Conservation (phyloP, 2,888 invertebrate species). For the Temnothorax unifasciatus region DNA sequence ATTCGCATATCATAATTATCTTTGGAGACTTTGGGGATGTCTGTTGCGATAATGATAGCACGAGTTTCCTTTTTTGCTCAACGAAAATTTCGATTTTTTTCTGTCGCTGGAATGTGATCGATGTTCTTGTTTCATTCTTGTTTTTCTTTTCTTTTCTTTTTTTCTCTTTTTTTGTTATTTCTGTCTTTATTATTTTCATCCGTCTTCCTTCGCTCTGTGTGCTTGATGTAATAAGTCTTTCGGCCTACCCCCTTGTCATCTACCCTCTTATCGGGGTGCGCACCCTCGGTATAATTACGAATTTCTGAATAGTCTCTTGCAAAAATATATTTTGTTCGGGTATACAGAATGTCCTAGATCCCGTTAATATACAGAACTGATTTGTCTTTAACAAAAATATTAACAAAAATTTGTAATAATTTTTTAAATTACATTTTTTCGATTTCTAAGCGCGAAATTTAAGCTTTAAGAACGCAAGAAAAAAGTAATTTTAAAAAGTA, state of each 20-base stretch:
- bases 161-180: neutral
- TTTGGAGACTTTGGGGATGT: conserved; percentile 4
- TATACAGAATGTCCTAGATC: conserved; percentile 1
- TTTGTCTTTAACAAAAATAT: neutral
- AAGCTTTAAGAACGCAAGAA: too few species aligned
- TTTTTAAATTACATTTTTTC: too few species aligned
- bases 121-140: conserved; percentile 49
- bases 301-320: conserved; percentile 70
- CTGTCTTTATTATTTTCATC: conserved; percentile 20
- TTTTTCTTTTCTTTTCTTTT: neutral
- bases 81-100: conserved; percentile 48
- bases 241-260: conserved; percentile 33
- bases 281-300: conserved; percentile 55
- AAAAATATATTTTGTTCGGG: conserved; percentile 57
- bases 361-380: neutral
- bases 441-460: too few species aligned
- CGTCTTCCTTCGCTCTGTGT: conserved; percentile 37
- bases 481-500: too few species aligned
- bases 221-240: conserved; percentile 46
- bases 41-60: neutral
- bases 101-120: conserved; percentile 55
- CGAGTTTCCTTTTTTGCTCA: neutral
- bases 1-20: conserved; percentile 27
- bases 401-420: neutral
- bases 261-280: conserved; percentile 23